Percentiles rank a stretch among this genome's conserved stretches.
Conservation (phyloP, 2,888 invertebrate species). For the Cyrtodaria siliqua region DNA sequence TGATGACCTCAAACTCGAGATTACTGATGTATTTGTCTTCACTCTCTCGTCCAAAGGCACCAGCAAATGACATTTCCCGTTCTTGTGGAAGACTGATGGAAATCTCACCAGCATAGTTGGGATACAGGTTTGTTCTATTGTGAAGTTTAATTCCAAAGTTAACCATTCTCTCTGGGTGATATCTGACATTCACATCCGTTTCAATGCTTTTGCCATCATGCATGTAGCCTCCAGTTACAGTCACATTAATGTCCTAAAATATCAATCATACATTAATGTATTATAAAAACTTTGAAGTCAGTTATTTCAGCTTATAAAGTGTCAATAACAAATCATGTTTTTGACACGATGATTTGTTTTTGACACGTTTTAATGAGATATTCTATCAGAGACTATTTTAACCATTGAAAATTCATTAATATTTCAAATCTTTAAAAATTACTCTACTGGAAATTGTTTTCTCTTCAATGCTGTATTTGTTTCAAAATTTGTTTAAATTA, state of each 20-base stretch:
- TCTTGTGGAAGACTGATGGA: conserved; percentile 44
- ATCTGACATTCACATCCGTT: conserved; percentile 51
- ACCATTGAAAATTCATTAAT: too few relatives aligned
- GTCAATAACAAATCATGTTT: too few relatives aligned
- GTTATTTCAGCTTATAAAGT: too few relatives aligned
- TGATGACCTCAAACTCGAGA: conserved; percentile 60
- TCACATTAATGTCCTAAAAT: conserved; percentile 66
- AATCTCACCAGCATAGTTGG: conserved; percentile 52
- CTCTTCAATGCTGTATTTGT: too few relatives aligned
- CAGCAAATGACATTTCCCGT: conserved; percentile 53
- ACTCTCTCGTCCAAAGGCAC: conserved; percentile 49
- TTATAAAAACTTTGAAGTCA: too few relatives aligned
- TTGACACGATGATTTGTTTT: too few relatives aligned
- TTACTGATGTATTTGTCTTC: conserved; percentile 59
- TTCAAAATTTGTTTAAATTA: too few relatives aligned
- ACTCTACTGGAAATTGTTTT: too few relatives aligned
- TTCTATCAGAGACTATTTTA: too few relatives aligned
- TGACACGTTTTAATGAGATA: too few relatives aligned
- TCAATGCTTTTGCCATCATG: conserved; percentile 52
- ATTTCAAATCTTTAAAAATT: too few relatives aligned
- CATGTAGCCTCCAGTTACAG: conserved; percentile 60
- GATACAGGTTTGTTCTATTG: conserved; percentile 40
- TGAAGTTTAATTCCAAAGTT: conserved; percentile 43
- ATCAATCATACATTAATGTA: conserved; percentile 1
- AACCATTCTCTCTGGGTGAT: conserved; percentile 63